Evolutionary conservation across 2,113 vertebrate genomes (phyloP).

Genomic region (Merops nubicus): DNA sequence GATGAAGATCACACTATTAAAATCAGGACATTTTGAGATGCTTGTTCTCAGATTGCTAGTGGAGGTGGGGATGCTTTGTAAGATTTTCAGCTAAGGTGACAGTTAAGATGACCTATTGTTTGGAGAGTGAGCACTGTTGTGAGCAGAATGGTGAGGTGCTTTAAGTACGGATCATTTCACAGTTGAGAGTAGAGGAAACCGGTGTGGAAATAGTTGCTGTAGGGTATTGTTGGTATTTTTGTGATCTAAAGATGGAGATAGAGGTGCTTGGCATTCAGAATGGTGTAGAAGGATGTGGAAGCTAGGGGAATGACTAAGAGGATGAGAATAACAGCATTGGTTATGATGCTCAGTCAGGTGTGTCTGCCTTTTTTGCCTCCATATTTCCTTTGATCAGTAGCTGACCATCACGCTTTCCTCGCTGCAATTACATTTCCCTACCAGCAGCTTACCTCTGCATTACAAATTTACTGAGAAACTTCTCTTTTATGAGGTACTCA

Average conservation of each 20-base stretch:
- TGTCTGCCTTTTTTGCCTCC: not conserved
- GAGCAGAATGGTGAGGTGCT: rapidly evolving
- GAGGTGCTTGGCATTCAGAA: not conserved
- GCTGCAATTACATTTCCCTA: not conserved
- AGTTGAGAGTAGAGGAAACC: not conserved
- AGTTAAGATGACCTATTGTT: not conserved
- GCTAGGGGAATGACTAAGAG: not conserved
- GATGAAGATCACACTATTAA: not conserved
- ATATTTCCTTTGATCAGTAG: not conserved
- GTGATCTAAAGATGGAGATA: not conserved
- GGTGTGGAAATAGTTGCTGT: not conserved
- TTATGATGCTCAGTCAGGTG: not conserved
- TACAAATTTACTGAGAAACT: not conserved
- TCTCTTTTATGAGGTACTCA: not conserved
- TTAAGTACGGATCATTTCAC: not conserved
- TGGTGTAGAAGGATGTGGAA: not conserved
- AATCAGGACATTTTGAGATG: not conserved
- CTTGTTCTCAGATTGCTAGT: not conserved
- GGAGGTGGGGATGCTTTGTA: not conserved
- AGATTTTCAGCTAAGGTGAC: not conserved
- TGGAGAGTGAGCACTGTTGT: not conserved
- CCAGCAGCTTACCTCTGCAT: not conserved
- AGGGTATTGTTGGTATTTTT: not conserved
- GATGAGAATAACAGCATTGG: not conserved
- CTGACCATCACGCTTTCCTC: not conserved